These are phyloP conservation scores for Catocala sponsa DNA, from an alignment of 2,888 invertebrate genomes.

Conservation along the genomic window DNA sequence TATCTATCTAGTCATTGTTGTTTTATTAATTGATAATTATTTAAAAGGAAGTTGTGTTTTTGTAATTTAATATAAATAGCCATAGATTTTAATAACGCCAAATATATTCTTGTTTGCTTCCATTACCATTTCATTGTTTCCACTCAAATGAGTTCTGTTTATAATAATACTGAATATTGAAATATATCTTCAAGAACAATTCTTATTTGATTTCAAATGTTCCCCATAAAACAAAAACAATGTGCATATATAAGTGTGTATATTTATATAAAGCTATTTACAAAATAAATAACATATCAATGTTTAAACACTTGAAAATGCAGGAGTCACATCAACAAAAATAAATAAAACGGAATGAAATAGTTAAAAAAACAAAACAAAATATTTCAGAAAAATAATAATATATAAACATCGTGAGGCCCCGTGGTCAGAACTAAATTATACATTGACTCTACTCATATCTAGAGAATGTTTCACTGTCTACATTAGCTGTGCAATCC, in stretches of 20 bases:
- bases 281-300: conserved; percentile 80
- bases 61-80: no score
- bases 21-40: not conserved
- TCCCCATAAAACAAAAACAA: not conserved
- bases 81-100: not conserved
- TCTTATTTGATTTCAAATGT: not conserved
- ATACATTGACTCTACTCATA: no score
- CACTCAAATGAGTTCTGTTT: not conserved
- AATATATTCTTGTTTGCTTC: not conserved
- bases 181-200: not conserved
- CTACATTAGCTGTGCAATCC: no score
- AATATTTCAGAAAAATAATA: conserved; percentile 52
- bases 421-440: no score
- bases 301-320: conserved; percentile 70
- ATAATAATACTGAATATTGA: not conserved
- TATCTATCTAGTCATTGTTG: conserved; percentile 41
- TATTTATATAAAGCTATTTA: conserved; percentile 75
- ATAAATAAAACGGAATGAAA: conserved; percentile 69
- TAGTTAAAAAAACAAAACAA: conserved; percentile 48
- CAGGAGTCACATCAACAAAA: conserved; percentile 54
- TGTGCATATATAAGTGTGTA: conserved; percentile 1
- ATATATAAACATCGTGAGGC: conserved; percentile 32
- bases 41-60: no score
- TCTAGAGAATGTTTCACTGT: no score
- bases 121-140: not conserved